Evolutionary conservation across 2,888 invertebrate genomes (phyloP), one percentile per base, ranked within the genome.

Genomic region (Nomada hirtipes): DNA sequence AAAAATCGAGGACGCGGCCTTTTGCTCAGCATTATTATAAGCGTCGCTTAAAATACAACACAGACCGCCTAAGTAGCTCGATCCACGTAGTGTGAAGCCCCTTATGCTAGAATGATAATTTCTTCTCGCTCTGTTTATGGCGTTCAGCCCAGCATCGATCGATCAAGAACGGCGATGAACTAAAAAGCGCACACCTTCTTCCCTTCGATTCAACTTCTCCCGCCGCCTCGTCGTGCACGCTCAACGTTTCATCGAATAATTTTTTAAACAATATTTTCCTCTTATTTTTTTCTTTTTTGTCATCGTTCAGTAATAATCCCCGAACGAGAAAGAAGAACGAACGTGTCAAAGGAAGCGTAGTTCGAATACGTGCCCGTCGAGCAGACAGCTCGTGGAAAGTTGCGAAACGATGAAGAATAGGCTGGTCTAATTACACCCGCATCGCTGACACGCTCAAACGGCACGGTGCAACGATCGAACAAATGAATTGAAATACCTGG

Each of bases 81-180:
- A 29, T 60, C 50, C 79, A 23, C 50, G 47, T 26, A 50, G 20
- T 52, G 68, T 2, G 75, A 78, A 79, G 71, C 76, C 36, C 36
- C 78, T 83, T 78, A 82, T 78, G 83, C 75, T 76, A 78, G 68
- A 82, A 68, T 70, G 76, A 78, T 76, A 50, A 82, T 82, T 83
- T 82, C 77, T 78, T 82, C 52, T 65, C 83, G 83, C 83, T 83
- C 83, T 82, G 83, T 82, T 83, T 83, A 73, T 82, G 70, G 26
- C 72, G 82, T 77, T 71, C 82, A 65, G 18, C 72, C 68, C 59
- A 61, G 67, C 44, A 63, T 50, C 81, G 77, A 81, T 83, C 82
- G 82, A 78, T 73, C 64, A 20, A n/a, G 65, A 75, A 78, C 57
- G 77, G 59, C 82, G 77, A 59, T 47, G 68, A 72, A 77, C 68